Evolutionary conservation across 2,113 vertebrate species (phyloP).

Genomic region (Lasiurus cinereus): DNA sequence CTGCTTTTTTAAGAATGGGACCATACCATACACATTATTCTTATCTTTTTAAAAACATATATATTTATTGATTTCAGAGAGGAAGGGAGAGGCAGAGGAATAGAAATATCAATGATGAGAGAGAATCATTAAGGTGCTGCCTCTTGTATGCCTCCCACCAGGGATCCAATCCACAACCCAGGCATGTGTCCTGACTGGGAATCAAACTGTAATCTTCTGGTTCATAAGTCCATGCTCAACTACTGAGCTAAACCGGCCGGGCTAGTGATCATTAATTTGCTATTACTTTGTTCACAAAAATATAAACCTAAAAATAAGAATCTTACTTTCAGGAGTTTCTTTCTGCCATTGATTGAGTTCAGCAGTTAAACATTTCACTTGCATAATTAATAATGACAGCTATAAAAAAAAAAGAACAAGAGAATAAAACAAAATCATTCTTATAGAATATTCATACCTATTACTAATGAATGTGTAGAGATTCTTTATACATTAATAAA

Average conservation of each 20-base stretch:
- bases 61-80: background rate
- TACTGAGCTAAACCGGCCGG: background rate
- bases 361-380: conserved; percentile 75
- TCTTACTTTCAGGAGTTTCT: conserved; percentile 87
- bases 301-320: conserved; percentile 54
- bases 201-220: background rate
- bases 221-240: background rate
- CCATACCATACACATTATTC: background rate
- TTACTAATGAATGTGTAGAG: background rate
- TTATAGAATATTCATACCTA: conserved; percentile 39
- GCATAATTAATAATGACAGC: conserved; percentile 81
- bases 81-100: background rate
- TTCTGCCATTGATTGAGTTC: conserved; percentile 80
- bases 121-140: background rate
- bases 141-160: background rate
- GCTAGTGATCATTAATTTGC: background rate
- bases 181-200: background rate
- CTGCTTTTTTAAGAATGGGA: background rate
- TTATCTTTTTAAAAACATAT: background rate
- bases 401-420: conserved; percentile 77
- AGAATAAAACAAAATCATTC: conserved; percentile 60
- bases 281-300: conserved; percentile 43
- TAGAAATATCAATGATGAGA: background rate
- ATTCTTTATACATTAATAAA: conserved; percentile 49
- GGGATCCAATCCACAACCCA: background rate